A percentile compares a stretch with the other conserved stretches of the same genome.
Evolutionary conservation across 2,797 vertebrate species (phyloP).

Genomic region (Amblyraja radiata): DNA sequence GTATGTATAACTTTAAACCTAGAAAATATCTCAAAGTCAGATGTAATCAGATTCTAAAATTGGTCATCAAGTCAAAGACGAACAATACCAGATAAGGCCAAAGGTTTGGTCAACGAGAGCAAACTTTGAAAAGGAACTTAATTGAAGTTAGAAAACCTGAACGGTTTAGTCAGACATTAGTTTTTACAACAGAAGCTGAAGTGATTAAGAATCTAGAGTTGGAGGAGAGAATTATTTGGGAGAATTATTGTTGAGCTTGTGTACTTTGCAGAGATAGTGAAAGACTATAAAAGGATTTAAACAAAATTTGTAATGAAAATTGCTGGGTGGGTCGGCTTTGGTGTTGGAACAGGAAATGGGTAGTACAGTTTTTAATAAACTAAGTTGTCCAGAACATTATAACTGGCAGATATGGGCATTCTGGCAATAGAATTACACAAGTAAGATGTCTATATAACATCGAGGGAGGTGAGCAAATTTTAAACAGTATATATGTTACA

Average conservation of each 20-base stretch:
- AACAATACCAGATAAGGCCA: neutral
- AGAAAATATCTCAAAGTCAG: neutral
- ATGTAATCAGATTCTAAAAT: neutral
- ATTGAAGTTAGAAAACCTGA: too few relatives aligned
- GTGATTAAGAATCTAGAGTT: neutral
- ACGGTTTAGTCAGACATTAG: neutral
- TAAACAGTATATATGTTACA: too few relatives aligned
- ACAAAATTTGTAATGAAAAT: neutral
- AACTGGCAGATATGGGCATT: neutral
- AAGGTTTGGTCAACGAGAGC: neutral
- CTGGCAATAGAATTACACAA: too few relatives aligned
- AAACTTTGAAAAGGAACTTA: too few relatives aligned
- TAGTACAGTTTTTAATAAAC: neutral
- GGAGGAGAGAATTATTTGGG: neutral
- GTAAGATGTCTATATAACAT: too few relatives aligned
- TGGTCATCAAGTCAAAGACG: neutral
- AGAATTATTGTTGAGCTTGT: too few relatives aligned
- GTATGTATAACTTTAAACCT: neutral
- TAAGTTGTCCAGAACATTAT: neutral
- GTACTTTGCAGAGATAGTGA: neutral
- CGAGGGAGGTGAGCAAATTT: too few relatives aligned
- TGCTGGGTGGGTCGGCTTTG: neutral
- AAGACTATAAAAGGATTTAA: neutral
- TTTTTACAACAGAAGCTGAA: neutral
- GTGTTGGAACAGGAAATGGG: neutral